Conservation (phyloP, 2,888 invertebrate genomes). For the Herminia tarsipennalis region DNA sequence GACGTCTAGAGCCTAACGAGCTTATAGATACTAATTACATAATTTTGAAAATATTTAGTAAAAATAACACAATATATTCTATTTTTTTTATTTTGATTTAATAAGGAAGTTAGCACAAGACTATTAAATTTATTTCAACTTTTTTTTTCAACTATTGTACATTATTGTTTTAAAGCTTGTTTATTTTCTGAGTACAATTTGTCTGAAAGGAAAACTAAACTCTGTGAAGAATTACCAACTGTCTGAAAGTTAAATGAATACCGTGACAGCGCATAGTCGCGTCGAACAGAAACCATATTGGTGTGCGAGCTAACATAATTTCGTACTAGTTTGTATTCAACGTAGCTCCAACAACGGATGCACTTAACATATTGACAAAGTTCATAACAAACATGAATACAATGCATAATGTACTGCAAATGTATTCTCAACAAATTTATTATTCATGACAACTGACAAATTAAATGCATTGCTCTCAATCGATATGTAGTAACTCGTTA, state of each 20-base stretch:
- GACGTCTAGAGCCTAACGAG: no score
- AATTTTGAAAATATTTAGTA: no score
- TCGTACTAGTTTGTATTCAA: conserved; percentile 28
- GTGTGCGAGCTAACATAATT: conserved; percentile 30
- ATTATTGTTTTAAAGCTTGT: not conserved
- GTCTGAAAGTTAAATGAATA: conserved; percentile 34
- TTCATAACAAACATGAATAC: conserved; percentile 32
- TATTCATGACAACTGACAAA: conserved; percentile 4
- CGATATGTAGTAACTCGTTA: no score
- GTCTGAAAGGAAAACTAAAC: conserved; percentile 18
- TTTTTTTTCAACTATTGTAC: not conserved
- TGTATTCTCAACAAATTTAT: conserved; percentile 17
- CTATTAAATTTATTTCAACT: no score
- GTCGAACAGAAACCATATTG: conserved; percentile 19
- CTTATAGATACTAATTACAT: no score
- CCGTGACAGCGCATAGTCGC: conserved; percentile 30
- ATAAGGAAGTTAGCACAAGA: no score
- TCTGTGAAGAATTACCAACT: conserved; percentile 13
- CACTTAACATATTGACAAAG: conserved; percentile 41
- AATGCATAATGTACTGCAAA: conserved; percentile 21
- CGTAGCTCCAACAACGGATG: conserved; percentile 18
- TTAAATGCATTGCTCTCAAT: no score
- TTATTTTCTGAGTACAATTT: conserved; percentile 10
- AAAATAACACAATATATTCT: no score
- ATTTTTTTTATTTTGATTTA: no score